A percentile compares a stretch with the other conserved stretches of the same genome.
Evolutionary conservation across 2,113 vertebrate genomes (phyloP).

Genomic region (Cromileptes altivelis): DNA sequence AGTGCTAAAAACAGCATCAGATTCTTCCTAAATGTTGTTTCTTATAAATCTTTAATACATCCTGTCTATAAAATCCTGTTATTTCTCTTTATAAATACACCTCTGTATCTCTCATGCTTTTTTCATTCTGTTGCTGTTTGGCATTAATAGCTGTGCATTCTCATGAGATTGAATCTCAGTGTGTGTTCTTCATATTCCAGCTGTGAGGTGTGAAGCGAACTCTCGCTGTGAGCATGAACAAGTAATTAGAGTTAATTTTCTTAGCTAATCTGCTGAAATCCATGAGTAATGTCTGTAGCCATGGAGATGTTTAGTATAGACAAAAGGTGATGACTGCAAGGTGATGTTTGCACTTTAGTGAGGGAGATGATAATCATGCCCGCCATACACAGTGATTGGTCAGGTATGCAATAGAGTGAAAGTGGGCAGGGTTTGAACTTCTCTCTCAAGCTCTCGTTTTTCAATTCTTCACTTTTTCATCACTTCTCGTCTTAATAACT

Average conservation of each 20-base stretch:
- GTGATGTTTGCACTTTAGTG: not conserved
- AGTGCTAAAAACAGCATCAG: not conserved
- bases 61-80: not conserved
- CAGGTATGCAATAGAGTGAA: not conserved
- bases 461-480: not conserved
- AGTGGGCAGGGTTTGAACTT: not conserved
- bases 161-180: not conserved
- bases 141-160: not conserved
- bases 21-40: not conserved
- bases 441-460: not conserved
- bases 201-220: not conserved
- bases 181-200: conserved; percentile 1
- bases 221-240: not conserved
- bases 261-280: conserved; percentile 39
- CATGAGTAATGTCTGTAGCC: conserved; percentile 28
- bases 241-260: conserved; percentile 51
- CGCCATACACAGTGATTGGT: not conserved
- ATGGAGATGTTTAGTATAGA: conserved; percentile 22
- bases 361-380: not conserved
- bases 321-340: not conserved
- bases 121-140: not conserved
- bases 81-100: not conserved
- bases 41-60: not conserved
- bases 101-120: not conserved
- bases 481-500: not conserved